phyloP scores from a whole-genome alignment of 2,888 invertebrate genomes.

The Philhelius pedissequus region DNA sequence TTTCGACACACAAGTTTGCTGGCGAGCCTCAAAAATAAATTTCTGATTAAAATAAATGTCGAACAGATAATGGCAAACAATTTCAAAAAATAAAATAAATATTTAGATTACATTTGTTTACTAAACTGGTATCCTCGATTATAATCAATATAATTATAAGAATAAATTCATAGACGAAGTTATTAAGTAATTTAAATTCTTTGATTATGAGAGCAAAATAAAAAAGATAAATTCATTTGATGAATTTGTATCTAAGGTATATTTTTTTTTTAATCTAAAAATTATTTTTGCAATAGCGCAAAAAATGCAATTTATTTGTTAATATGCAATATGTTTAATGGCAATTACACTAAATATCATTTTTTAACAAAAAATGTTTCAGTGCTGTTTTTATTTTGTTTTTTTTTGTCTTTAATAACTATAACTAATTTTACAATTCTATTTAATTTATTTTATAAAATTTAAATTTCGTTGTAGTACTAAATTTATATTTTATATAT shows the following conservation, averaged over 20 bases:
- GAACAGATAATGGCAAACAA: background rate
- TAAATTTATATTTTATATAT: constrained; percentile 26
- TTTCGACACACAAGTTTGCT: too few relatives aligned
- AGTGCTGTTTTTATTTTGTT: constrained; percentile 59
- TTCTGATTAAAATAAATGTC: background rate
- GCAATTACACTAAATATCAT: constrained; percentile 45
- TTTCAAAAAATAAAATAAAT: background rate
- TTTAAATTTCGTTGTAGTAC: constrained; percentile 63
- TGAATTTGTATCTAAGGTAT: background rate
- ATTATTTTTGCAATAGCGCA: constrained; percentile 25
- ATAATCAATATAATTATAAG: background rate
- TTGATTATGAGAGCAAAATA: background rate
- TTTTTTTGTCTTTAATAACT: constrained; percentile 44
- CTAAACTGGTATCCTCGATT: background rate
- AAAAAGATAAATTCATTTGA: background rate
- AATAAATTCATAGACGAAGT: background rate
- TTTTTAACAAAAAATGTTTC: constrained; percentile 56
- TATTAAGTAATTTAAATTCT: background rate
- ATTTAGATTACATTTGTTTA: background rate
- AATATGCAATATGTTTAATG: too few relatives aligned
- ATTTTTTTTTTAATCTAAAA: constrained; percentile 2
- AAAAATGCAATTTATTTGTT: constrained; percentile 47
- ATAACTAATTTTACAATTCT: constrained; percentile 36
- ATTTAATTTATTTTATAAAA: constrained; percentile 40
- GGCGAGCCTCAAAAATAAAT: background rate